A percentile compares a stretch with the other conserved stretches of the same genome.
Conservation (phyloP, 2,797 vertebrate species). For the Melanotaenia nigrans region DNA sequence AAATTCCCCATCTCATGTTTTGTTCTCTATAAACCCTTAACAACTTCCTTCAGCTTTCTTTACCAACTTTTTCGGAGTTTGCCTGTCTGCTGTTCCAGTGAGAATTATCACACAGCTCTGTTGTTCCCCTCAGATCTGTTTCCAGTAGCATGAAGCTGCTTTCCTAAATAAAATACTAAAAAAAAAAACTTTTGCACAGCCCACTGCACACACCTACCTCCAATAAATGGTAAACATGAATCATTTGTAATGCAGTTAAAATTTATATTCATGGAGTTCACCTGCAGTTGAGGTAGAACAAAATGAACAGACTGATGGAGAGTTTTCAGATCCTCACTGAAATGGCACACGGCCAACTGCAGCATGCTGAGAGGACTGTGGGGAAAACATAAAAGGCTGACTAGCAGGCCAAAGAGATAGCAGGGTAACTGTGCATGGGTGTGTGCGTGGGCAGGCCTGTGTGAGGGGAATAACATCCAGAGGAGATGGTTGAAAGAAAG, state of each 20-base stretch:
- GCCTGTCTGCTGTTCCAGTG: not conserved
- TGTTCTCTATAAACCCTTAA: not conserved
- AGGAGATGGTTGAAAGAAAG: constrained; percentile 29
- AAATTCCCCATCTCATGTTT: too few species aligned
- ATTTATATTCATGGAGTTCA: constrained; percentile 22
- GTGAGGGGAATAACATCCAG: constrained; percentile 43
- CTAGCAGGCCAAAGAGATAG: constrained; percentile 51
- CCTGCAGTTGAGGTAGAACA: constrained; percentile 19
- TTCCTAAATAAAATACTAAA: too few species aligned
- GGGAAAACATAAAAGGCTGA: constrained; percentile 63
- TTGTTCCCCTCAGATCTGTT: not conserved
- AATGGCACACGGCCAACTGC: constrained; percentile 36
- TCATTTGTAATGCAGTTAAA: not conserved
- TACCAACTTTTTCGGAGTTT: not conserved
- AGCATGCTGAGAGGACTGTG: constrained; percentile 41
- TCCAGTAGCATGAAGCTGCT: not conserved
- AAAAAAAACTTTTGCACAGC: not conserved
- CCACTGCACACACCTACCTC: not conserved
- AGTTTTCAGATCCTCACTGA: constrained; percentile 33
- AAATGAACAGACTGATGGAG: constrained; percentile 37
- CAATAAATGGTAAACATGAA: not conserved
- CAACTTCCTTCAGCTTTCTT: not conserved
- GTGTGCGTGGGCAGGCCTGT: constrained; percentile 25
- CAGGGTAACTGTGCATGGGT: constrained; percentile 34
- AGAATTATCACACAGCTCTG: not conserved